These are phyloP conservation scores for Drosophila leontia DNA, from an alignment of 1,140 invertebrate genomes.

Conservation along the genomic window DNA sequence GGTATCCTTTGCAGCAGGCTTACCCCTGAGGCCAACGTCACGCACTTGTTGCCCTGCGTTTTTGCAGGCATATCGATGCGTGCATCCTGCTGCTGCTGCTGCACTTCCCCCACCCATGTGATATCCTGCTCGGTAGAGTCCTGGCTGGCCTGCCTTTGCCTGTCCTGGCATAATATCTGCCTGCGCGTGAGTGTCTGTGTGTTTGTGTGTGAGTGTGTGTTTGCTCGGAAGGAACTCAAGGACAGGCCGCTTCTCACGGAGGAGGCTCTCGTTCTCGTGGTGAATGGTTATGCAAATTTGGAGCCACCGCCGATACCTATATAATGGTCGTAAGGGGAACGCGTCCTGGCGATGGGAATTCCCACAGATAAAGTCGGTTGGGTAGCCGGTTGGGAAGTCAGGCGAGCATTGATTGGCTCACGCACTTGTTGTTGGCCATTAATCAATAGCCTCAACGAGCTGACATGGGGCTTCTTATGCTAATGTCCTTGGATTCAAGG, in stretches of 20 bases:
- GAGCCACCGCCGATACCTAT: constrained; percentile 17
- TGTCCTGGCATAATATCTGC: constrained; percentile 34
- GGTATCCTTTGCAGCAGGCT: neutral
- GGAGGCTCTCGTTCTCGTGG: neutral
- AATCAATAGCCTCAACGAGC: constrained; percentile 58
- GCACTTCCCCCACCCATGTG: constrained; percentile 4
- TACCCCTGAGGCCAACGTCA: neutral
- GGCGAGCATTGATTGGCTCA: constrained; percentile 52
- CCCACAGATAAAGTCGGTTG: constrained; percentile 29
- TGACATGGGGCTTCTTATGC: constrained; percentile 31
- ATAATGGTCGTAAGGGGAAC: constrained; percentile 13
- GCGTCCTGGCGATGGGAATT: constrained; percentile 35
- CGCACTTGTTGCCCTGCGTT: constrained; percentile 67
- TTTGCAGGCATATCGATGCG: constrained; percentile 33
- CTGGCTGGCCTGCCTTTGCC: constrained; percentile 2
- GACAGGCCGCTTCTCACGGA: constrained; percentile 50
- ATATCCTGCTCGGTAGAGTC: constrained; percentile 3
- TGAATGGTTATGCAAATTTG: constrained; percentile 54
- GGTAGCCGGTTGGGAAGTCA: neutral
- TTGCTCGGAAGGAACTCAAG: constrained; percentile 26
- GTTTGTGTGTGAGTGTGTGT: neutral
- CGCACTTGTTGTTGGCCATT: constrained; percentile 74
- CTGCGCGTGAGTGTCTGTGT: neutral
- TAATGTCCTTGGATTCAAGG: constrained; percentile 57
- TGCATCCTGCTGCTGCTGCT: constrained; percentile 14